Evolutionary conservation across 2,888 invertebrate genomes (phyloP).

Genomic region (Hymenopus coronatus): DNA sequence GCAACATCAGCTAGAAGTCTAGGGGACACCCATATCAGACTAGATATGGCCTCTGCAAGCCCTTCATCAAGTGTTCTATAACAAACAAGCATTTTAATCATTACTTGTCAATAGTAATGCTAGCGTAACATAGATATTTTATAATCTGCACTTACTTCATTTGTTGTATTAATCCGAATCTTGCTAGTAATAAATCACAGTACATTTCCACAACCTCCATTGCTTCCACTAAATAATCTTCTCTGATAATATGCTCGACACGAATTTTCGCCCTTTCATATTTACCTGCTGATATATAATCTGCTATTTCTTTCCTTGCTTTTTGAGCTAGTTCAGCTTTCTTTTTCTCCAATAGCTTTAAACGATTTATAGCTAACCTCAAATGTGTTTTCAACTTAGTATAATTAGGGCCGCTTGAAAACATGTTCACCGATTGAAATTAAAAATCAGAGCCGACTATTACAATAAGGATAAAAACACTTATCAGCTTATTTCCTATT

Average conservation of each 20-base stretch:
- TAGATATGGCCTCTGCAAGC: conserved; percentile 91
- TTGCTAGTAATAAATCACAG: conserved; percentile 91
- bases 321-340: conserved; percentile 96
- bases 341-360: conserved; percentile 95
- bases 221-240: conserved; percentile 98
- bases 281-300: conserved; percentile 85
- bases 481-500: too few relatives aligned
- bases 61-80: conserved; percentile 81
- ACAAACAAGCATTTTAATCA: conserved; percentile 14
- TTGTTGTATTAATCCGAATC: conserved; percentile 94
- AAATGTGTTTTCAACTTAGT: conserved; percentile 95
- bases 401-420: conserved; percentile 89
- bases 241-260: conserved; percentile 97
- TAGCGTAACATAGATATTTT: too few relatives aligned
- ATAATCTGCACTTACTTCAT: conserved; percentile 69
- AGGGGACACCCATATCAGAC: conserved; percentile 96
- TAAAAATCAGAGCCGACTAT: too few relatives aligned
- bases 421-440: conserved; percentile 58
- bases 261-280: conserved; percentile 89
- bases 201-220: conserved; percentile 99
- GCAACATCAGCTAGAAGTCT: conserved; percentile 82
- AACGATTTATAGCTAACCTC: conserved; percentile 85
- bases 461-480: too few relatives aligned
- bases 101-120: too few relatives aligned
- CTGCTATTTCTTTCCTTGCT: conserved; percentile 95